These are phyloP conservation scores for Aphaenogaster floridana DNA, from an alignment of 1,140 invertebrate genomes.

Conservation along the genomic window DNA sequence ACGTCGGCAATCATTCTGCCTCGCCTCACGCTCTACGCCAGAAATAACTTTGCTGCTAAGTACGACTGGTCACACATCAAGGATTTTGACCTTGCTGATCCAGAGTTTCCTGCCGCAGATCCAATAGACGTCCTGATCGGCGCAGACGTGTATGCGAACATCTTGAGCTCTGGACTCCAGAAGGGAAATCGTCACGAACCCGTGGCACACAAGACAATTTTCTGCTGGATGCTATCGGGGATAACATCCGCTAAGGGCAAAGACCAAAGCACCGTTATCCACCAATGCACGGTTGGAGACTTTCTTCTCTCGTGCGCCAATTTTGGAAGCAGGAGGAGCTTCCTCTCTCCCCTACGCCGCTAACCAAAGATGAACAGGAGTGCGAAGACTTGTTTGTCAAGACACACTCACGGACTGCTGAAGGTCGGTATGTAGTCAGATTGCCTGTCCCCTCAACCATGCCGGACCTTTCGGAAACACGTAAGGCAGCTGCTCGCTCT, in stretches of 20 bases:
- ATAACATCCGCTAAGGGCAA: no score
- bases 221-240: neutral
- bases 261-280: neutral
- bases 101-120: neutral
- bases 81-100: neutral
- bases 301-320: neutral
- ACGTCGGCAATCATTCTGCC: neutral
- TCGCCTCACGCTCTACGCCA: neutral
- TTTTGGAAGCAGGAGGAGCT: slow-evolving; percentile 31
- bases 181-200: neutral
- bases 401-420: neutral
- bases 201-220: neutral
- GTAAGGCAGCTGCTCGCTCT: neutral
- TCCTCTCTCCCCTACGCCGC: neutral
- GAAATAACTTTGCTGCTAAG: no score
- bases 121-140: neutral
- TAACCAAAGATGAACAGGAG: neutral
- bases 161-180: neutral
- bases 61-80: neutral
- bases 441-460: neutral
- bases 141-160: neutral
- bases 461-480: neutral
- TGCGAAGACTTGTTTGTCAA: neutral
- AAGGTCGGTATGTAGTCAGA: neutral
- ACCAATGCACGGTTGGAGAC: neutral